These are phyloP conservation scores for Phalacrocorax aristotelis DNA, from an alignment of 2,113 vertebrate genomes.

Conservation along the genomic window DNA sequence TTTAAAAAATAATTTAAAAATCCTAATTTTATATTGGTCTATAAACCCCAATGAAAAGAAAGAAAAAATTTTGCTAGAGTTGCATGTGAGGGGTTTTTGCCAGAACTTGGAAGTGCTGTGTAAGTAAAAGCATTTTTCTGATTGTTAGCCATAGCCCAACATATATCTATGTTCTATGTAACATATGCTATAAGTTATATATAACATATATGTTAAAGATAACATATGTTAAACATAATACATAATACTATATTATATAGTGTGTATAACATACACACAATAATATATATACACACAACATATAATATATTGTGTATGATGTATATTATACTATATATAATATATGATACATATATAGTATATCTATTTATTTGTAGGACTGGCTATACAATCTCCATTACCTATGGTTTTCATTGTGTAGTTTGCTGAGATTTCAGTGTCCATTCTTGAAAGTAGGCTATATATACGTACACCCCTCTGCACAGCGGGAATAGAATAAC, in stretches of 20 bases:
- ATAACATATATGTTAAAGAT: too few relatives aligned
- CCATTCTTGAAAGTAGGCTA: neutral
- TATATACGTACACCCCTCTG: neutral
- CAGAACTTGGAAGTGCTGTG: neutral
- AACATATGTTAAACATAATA: neutral
- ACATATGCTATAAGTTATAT: too few relatives aligned
- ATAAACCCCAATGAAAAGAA: neutral
- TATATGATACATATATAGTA: neutral
- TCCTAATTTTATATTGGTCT: neutral
- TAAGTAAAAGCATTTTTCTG: neutral
- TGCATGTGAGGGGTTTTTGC: neutral
- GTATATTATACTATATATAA: neutral
- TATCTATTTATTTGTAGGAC: neutral
- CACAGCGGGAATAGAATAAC: neutral
- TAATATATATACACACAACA: too few relatives aligned
- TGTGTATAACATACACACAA: neutral
- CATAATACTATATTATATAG: too few relatives aligned
- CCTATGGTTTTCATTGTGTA: neutral
- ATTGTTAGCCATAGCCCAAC: neutral
- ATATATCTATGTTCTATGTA: neutral
- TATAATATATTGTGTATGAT: neutral
- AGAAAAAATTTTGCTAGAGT: neutral
- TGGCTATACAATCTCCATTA: neutral
- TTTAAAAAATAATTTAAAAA: neutral
- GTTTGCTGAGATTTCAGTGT: neutral